Evolutionary conservation across 2,888 invertebrate species (phyloP).

Genomic region (Meghimatium bilineatum): DNA sequence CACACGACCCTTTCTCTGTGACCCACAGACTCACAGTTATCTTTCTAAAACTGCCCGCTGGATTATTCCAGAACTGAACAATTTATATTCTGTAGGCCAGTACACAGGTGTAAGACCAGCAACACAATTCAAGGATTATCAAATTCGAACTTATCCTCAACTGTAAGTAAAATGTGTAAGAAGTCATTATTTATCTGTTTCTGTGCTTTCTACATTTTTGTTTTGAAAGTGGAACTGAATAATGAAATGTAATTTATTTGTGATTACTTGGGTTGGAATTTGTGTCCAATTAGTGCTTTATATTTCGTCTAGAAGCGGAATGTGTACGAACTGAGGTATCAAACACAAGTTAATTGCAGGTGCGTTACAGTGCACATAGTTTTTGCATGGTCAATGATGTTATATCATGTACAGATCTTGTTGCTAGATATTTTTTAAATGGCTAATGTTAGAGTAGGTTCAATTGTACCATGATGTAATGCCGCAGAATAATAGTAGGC

Average conservation of each 20-base stretch:
- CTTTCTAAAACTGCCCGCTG: conserved; percentile 51
- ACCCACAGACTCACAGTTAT: conserved; percentile 53
- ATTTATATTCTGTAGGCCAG: conserved; percentile 55
- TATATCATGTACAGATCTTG: no score
- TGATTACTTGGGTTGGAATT: background rate
- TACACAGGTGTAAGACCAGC: conserved; percentile 71
- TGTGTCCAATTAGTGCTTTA: no score
- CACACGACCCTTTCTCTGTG: conserved; percentile 50
- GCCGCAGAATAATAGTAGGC: no score
- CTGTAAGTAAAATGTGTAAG: background rate
- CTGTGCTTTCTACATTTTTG: background rate
- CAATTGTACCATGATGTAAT: no score
- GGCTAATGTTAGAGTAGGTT: no score
- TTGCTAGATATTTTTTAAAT: no score
- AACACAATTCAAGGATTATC: conserved; percentile 68
- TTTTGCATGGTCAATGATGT: no score
- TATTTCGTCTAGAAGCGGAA: no score
- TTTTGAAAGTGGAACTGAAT: background rate
- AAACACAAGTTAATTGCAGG: no score
- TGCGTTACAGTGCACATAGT: no score
- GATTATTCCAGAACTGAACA: conserved; percentile 56
- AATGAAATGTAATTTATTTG: background rate
- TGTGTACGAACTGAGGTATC: no score
- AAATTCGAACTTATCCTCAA: conserved; percentile 53
- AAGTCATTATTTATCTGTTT: background rate